Conservation (phyloP, 2,113 vertebrate genomes). For the Gymnarchus niloticus region DNA sequence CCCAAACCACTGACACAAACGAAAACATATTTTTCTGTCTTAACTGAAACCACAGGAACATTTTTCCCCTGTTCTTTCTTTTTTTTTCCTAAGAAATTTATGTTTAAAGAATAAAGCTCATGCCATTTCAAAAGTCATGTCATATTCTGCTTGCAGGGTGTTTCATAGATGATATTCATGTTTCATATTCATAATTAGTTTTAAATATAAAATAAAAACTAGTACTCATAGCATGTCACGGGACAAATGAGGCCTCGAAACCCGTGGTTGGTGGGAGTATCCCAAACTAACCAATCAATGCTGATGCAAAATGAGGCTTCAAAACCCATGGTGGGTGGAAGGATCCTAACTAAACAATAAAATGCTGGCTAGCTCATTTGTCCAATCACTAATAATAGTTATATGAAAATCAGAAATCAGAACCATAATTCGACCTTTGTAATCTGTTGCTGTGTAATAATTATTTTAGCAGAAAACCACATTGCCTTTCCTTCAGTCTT, state of each 20-base stretch:
- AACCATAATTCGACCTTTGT: neutral
- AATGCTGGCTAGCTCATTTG: no score
- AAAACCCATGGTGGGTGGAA: no score
- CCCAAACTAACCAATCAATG: no score
- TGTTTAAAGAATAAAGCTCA: neutral
- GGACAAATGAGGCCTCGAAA: no score
- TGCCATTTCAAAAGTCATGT: neutral
- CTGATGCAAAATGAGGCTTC: no score
- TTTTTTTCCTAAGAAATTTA: constrained; percentile 12
- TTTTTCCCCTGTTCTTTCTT: constrained; percentile 25
- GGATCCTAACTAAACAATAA: no score
- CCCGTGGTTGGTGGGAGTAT: no score
- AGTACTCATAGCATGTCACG: neutral
- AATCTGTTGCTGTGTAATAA: no score
- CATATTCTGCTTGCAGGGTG: neutral
- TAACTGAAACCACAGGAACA: constrained; percentile 38
- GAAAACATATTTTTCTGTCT: constrained; percentile 39
- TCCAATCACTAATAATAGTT: no score
- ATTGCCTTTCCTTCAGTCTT: neutral
- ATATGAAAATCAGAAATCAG: neutral
- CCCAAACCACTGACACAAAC: constrained; percentile 49
- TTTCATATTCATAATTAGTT: no score
- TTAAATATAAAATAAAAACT: neutral
- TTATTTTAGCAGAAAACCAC: neutral
- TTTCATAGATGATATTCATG: no score